phyloP scores from a whole-genome alignment of 1,140 invertebrate genomes.

The Trichomalopsis sarcophagae region DNA sequence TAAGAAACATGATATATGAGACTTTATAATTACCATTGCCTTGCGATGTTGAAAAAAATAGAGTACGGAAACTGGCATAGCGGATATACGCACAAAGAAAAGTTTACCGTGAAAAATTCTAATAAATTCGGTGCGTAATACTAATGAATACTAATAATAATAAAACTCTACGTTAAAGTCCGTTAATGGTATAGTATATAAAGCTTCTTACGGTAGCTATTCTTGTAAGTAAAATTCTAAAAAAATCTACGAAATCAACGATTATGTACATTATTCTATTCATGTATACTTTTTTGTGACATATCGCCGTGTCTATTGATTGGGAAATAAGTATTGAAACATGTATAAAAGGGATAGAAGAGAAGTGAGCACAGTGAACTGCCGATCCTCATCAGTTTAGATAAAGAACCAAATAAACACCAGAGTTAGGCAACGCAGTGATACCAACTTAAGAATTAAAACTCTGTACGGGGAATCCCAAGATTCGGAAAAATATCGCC shows the following conservation, averaged over 20 bases:
- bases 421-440: background rate
- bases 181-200: background rate
- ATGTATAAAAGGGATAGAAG: background rate
- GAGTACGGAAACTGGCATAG: background rate
- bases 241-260: background rate
- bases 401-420: background rate
- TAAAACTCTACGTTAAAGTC: background rate
- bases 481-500: background rate
- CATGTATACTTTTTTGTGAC: background rate
- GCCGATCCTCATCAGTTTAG: too few relatives aligned
- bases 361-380: too few relatives aligned
- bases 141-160: background rate
- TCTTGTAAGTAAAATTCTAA: background rate
- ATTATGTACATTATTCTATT: background rate
- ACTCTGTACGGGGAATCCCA: background rate
- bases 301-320: background rate
- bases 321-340: background rate
- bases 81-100: conserved; percentile 13
- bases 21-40: background rate
- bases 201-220: background rate
- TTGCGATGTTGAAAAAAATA: background rate
- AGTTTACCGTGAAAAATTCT: conserved; percentile 11
- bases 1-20: background rate
- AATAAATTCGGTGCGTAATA: background rate
- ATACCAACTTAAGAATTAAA: background rate